Evolutionary conservation across 92 coral and sea anemone species (phyloP).

Genomic region (Zoanthus sociatus): DNA sequence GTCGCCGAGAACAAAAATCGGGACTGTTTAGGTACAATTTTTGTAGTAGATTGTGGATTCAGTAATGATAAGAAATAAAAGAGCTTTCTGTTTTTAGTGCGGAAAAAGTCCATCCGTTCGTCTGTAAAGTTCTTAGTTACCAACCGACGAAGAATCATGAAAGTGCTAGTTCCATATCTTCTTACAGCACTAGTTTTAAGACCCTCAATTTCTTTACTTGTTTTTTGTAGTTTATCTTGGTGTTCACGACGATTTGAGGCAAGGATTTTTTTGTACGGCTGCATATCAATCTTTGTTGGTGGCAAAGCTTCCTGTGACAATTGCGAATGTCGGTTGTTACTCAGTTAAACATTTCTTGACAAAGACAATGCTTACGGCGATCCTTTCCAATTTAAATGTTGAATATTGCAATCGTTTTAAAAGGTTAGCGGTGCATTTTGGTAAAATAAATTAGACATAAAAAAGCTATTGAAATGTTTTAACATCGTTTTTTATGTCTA

Average conservation of each 20-base stretch:
- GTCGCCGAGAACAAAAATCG: conserved; percentile 7
- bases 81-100: conserved; percentile 35
- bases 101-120: conserved; percentile 29
- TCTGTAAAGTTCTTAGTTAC: neutral
- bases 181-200: neutral
- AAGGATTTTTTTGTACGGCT: conserved; percentile 49
- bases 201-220: conserved; percentile 2
- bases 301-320: conserved; percentile 11
- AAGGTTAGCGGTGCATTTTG: no score
- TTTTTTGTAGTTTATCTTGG: conserved; percentile 9
- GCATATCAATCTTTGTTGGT: conserved; percentile 39
- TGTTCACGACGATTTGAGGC: conserved; percentile 42
- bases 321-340: neutral
- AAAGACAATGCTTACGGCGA: no score
- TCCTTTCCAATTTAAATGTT: neutral
- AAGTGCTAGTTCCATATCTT: conserved; percentile 45
- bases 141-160: conserved; percentile 27
- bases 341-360: no score
- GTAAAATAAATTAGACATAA: no score
- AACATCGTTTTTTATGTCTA: no score
- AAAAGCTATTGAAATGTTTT: no score
- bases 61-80: neutral
- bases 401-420: neutral
- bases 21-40: neutral
- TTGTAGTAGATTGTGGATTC: neutral